A percentile compares a stretch with the other conserved stretches of the same genome.
These are phyloP conservation scores for Thereva unica DNA, from an alignment of 2,888 invertebrate species.

Conservation along the genomic window DNA sequence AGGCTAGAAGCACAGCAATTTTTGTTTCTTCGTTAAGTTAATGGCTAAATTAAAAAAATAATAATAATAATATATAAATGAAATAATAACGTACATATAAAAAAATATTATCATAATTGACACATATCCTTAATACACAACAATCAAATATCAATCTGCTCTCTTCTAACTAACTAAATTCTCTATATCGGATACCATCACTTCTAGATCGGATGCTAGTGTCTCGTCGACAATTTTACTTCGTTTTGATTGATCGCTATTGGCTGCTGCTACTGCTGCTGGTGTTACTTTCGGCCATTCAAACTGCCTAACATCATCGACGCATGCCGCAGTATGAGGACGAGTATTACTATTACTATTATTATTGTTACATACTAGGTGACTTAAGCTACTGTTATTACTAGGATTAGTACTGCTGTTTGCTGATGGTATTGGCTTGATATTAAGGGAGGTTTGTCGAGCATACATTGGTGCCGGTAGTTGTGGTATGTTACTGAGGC, in stretches of 20 bases:
- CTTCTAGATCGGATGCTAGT: constrained; percentile 55
- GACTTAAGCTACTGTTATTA: constrained; percentile 30
- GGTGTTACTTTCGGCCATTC: constrained; percentile 42
- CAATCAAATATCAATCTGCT: constrained; percentile 12
- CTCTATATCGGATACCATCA: constrained; percentile 57
- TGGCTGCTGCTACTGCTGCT: background rate
- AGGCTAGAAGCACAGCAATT: constrained; percentile 25
- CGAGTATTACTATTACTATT: constrained; percentile 42
- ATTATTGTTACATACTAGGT: constrained; percentile 31
- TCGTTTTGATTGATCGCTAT: constrained; percentile 10
- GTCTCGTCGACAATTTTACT: constrained; percentile 34
- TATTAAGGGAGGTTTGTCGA: constrained; percentile 43
- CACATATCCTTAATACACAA: constrained; percentile 19
- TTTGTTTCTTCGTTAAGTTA: background rate
- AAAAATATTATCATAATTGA: constrained; percentile 31
- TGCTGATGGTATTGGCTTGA: constrained; percentile 8
- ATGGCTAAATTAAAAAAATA: too few species aligned
- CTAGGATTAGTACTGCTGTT: constrained; percentile 35
- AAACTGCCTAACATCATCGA: constrained; percentile 42
- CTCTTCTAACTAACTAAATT: constrained; percentile 56
- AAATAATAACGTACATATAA: constrained; percentile 7
- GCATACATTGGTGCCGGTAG: constrained; percentile 39
- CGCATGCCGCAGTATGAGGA: constrained; percentile 47
- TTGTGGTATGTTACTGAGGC: constrained; percentile 46
- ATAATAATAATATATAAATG: too few species aligned